Conservation (phyloP, 2,797 vertebrate genomes). For the Ceyx erithaca region DNA sequence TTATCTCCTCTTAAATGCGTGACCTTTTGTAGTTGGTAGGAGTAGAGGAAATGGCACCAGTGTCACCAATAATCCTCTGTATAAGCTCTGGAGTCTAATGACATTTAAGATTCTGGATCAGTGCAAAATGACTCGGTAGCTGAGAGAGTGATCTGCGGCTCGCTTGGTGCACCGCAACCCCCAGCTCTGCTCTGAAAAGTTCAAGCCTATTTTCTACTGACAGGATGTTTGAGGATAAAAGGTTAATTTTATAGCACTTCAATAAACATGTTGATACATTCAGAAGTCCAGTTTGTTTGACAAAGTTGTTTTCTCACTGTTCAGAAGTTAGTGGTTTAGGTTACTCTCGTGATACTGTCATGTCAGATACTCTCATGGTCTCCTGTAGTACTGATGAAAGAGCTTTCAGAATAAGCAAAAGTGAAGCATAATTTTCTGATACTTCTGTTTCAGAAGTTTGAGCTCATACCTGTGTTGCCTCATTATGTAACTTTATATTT, state of each 20-base stretch:
- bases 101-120: neutral
- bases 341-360: neutral
- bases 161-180: rapidly evolving
- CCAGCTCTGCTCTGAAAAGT: conserved; percentile 6
- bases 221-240: conserved; percentile 29
- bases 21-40: neutral
- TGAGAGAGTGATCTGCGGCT: neutral
- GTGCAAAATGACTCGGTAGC: neutral
- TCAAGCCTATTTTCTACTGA: conserved; percentile 23
- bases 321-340: neutral
- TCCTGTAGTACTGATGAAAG: neutral
- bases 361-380: neutral
- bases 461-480: neutral
- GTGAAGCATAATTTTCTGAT: neutral
- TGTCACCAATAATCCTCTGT: neutral
- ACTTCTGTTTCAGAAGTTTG: neutral
- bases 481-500: neutral
- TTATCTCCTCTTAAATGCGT: neutral
- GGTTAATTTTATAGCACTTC: conserved; percentile 15
- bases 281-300: neutral
- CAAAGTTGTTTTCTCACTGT: neutral
- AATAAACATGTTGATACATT: neutral
- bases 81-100: neutral
- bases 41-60: neutral
- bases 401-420: neutral